Conservation (phyloP, 2,888 invertebrate genomes). For the Erebia ligea region DNA sequence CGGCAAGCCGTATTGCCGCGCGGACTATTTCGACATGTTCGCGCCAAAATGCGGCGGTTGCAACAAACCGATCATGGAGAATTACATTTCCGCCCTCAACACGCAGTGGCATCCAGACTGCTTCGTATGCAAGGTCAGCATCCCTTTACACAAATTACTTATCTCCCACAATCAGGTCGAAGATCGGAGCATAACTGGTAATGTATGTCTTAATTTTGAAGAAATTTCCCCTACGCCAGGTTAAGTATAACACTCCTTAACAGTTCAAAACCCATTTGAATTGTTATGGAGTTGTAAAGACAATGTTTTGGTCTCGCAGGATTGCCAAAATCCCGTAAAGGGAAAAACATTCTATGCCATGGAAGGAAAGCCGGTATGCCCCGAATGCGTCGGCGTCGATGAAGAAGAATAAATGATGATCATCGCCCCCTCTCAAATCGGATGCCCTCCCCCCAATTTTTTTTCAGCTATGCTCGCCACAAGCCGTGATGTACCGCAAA, state of each 20-base stretch:
- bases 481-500: constrained; percentile 52
- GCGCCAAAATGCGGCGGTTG: constrained; percentile 99
- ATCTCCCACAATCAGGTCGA: constrained; percentile 18
- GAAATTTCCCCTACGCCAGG: constrained; percentile 55
- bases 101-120: constrained; percentile 99
- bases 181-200: constrained; percentile 42
- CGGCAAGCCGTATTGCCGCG: constrained; percentile 97
- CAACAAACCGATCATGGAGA: constrained; percentile 97
- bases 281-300: constrained; percentile 35
- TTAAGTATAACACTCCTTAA: constrained; percentile 59
- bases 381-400: constrained; percentile 95
- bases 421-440: constrained; percentile 54
- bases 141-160: constrained; percentile 30
- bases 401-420: constrained; percentile 87
- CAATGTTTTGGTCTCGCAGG: constrained; percentile 83
- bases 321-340: constrained; percentile 96
- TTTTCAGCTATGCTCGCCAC: constrained; percentile 79
- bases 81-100: constrained; percentile 98
- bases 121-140: constrained; percentile 98
- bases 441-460: constrained; percentile 74
- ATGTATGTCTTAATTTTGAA: constrained; percentile 34
- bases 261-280: constrained; percentile 37
- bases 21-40: constrained; percentile 98
- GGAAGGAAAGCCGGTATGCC: constrained; percentile 98
- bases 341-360: constrained; percentile 98